These are phyloP conservation scores for Meteorus cinctellus DNA, from an alignment of 2,888 invertebrate species.

Conservation along the genomic window DNA sequence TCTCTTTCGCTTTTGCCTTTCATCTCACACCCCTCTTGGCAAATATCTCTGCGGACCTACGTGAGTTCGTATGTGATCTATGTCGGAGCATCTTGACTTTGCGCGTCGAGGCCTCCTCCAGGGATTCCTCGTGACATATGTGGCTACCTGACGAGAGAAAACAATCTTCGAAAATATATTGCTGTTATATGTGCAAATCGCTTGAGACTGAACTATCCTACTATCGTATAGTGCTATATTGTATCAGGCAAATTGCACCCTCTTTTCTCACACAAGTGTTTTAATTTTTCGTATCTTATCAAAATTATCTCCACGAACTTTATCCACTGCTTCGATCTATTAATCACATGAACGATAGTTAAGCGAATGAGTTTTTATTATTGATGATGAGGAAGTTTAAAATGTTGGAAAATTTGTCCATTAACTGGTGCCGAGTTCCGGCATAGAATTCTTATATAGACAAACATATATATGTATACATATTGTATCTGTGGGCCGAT, in stretches of 20 bases:
- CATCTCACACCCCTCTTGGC: background rate
- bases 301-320: too few species aligned
- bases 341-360: too few species aligned
- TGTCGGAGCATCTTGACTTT: conserved; percentile 63
- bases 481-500: background rate
- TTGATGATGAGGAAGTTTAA: too few species aligned
- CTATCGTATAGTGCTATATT: background rate
- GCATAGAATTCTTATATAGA: too few species aligned
- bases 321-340: too few species aligned
- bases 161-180: conserved; percentile 73
- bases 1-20: background rate
- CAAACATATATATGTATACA: background rate
- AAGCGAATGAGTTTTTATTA: too few species aligned
- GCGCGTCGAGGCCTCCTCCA: conserved; percentile 59
- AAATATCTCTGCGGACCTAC: conserved; percentile 51
- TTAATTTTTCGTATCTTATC: background rate
- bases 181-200: conserved; percentile 53
- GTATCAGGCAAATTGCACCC: background rate
- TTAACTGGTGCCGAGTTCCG: too few species aligned
- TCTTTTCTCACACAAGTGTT: background rate
- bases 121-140: conserved; percentile 72
- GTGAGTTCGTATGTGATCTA: conserved; percentile 69
- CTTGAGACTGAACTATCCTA: conserved; percentile 28
- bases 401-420: too few species aligned
- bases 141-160: conserved; percentile 74